Base-by-base conservation (phyloP, 1,140 invertebrate genomes). In the Heliconius congener region DNA sequence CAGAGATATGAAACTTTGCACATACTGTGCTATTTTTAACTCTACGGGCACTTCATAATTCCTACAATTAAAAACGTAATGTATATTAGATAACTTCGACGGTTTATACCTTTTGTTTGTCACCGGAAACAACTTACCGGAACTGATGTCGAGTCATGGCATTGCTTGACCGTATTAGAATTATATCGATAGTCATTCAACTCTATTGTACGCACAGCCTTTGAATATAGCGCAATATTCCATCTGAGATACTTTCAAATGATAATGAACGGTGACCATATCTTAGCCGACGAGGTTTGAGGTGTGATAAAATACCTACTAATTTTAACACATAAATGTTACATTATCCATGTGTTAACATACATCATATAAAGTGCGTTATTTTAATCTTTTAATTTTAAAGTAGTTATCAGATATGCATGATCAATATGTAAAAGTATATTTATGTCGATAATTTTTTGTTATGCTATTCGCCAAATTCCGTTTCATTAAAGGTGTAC, bases 121-220 rank as follows among this genome's bases (percentile, higher is more conserved):
- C 39, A 66, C 80, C 77, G 80, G 80, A 81, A 78, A 75, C 27
- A 46, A 73, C 66, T 78, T 52, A 81, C 80, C 80, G 80, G 80
- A 81, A 81, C 77, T 46, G 55, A 76, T 78, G 57, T 71, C 66
- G 66, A 76, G 75, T 74, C 79, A 77, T 77, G 74, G 70, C 37
- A 70, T 81, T 76, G 46, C 80, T 77, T 81, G 80, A 81, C 73
- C 73, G 77, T 78, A 75, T 78, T 76, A 37, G 79, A 60, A 73
- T 66, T 75, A 66, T 71, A 76, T 76, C 50, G 34, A 72, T 57
- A 79, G 27, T 66, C 60, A 66, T 66, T 72, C 74, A 42, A 76
- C 71, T 79, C 50, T 74, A 76, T 79, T 79, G 78, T 76, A 42
- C 60, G 11, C 27, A 66, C 13, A 16, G 60, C n/a, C 27, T 30